Evolutionary conservation across 2,888 invertebrate genomes (phyloP).

Genomic region (Cosmia pyralina): DNA sequence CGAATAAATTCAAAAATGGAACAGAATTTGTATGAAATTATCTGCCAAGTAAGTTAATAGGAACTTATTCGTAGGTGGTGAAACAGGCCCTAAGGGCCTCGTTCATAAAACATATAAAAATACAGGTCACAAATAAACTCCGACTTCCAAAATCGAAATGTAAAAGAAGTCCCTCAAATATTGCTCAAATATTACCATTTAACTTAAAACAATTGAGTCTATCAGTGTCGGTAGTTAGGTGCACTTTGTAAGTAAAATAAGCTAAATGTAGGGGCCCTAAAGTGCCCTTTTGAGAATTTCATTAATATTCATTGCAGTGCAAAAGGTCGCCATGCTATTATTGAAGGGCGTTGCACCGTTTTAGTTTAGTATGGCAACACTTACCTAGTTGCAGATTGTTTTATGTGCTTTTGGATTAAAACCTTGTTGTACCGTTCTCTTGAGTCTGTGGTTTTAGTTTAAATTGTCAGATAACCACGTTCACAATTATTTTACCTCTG

Average conservation of each 20-base stretch:
- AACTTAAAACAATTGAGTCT: slow-evolving; percentile 43
- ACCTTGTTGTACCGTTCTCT: background rate
- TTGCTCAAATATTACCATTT: slow-evolving; percentile 13
- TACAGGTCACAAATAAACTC: background rate
- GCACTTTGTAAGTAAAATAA: slow-evolving; percentile 65
- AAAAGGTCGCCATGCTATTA: slow-evolving; percentile 60
- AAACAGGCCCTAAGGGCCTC: too few species aligned
- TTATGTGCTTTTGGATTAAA: slow-evolving; percentile 30
- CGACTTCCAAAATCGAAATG: slow-evolving; percentile 1
- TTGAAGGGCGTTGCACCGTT: slow-evolving; percentile 60
- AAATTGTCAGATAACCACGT: too few species aligned
- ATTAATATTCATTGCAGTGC: slow-evolving; percentile 65
- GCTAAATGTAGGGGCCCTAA: slow-evolving; percentile 42
- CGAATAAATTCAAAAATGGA: too few species aligned
- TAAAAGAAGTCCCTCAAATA: background rate
- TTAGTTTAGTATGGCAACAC: slow-evolving; percentile 42
- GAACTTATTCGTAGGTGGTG: too few species aligned
- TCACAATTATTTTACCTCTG: too few species aligned
- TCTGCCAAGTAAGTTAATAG: too few species aligned
- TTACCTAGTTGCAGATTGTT: slow-evolving; percentile 38
- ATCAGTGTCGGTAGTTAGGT: slow-evolving; percentile 32
- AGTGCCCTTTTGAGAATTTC: slow-evolving; percentile 62
- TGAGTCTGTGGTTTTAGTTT: background rate
- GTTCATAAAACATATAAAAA: background rate
- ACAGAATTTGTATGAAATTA: too few species aligned